Evolutionary conservation across 1,140 invertebrate genomes (phyloP).

Genomic region (Drosophila jambulina): DNA sequence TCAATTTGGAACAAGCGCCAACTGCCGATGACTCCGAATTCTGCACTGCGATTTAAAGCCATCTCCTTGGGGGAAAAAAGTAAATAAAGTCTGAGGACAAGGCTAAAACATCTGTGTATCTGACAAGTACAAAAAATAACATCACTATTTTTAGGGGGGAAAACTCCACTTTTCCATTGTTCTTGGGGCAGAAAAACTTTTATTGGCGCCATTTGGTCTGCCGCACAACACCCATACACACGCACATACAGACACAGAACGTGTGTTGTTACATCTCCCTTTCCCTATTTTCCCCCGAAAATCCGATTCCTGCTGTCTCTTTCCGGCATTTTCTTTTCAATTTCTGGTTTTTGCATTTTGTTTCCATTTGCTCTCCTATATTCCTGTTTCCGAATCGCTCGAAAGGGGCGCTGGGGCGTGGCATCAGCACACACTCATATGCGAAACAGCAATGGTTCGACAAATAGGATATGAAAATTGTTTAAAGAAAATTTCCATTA

Average conservation of each 20-base stretch:
- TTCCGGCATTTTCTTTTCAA: conserved; percentile 31
- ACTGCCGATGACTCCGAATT: conserved; percentile 16
- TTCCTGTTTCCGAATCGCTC: conserved; percentile 27
- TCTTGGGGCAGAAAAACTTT: conserved; percentile 59
- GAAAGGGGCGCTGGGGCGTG: conserved; percentile 32
- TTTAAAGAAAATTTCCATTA: not conserved
- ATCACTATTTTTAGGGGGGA: conserved; percentile 15
- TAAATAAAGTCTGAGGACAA: conserved; percentile 29
- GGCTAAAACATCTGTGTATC: conserved; percentile 5
- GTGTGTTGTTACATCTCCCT: conserved; percentile 12
- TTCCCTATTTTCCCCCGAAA: conserved; percentile 7
- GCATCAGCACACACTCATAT: conserved; percentile 9
- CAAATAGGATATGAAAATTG: not conserved
- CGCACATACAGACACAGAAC: conserved; percentile 9
- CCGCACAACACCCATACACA: conserved; percentile 43
- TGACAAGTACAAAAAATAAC: conserved; percentile 26
- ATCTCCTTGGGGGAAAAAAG: conserved; percentile 11
- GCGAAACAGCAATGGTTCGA: not conserved
- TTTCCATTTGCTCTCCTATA: conserved; percentile 33
- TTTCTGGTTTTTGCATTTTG: conserved; percentile 40
- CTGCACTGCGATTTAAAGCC: conserved; percentile 17
- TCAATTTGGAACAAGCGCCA: conserved; percentile 29
- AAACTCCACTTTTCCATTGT: conserved; percentile 16
- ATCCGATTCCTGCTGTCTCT: conserved; percentile 9
- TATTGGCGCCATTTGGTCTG: conserved; percentile 78